Percentiles rank a stretch among this genome's conserved stretches.
phyloP scores from a whole-genome alignment of 2,797 vertebrate genomes.

The Lutjanus argentimaculatus region DNA sequence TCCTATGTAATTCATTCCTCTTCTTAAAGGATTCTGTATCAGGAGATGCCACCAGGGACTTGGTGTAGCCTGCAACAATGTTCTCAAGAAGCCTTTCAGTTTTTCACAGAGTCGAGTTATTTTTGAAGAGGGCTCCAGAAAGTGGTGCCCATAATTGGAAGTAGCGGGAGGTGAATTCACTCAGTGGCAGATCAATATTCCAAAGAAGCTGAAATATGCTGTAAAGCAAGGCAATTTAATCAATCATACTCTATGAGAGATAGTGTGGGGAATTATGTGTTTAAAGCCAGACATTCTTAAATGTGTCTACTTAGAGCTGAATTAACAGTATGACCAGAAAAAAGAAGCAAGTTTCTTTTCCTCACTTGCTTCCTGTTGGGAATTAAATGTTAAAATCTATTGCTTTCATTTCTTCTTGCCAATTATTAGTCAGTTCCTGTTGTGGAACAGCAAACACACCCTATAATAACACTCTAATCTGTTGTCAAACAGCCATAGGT shows the following conservation, averaged over 20 bases:
- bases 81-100: constrained; percentile 58
- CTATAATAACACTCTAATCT: constrained; percentile 16
- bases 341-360: background rate
- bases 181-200: constrained; percentile 71
- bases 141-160: constrained; percentile 68
- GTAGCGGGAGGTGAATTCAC: constrained; percentile 72
- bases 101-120: constrained; percentile 57
- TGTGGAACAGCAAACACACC: constrained; percentile 11
- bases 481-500: constrained; percentile 3
- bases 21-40: constrained; percentile 53
- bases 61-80: constrained; percentile 55
- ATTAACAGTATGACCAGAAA: constrained; percentile 35
- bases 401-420: constrained; percentile 11
- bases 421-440: constrained; percentile 12
- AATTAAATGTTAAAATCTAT: constrained; percentile 19
- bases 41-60: constrained; percentile 55
- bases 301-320: constrained; percentile 25
- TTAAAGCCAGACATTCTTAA: constrained; percentile 34
- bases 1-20: constrained; percentile 58
- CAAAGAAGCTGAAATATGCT: constrained; percentile 57
- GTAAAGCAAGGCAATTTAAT: constrained; percentile 48
- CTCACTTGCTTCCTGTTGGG: background rate
- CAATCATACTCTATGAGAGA: constrained; percentile 37
- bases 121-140: constrained; percentile 67
- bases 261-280: constrained; percentile 19